Percentiles rank a stretch among this genome's conserved stretches.
Evolutionary conservation across 2,797 vertebrate genomes (phyloP).

Genomic region (Apogon talboti): DNA sequence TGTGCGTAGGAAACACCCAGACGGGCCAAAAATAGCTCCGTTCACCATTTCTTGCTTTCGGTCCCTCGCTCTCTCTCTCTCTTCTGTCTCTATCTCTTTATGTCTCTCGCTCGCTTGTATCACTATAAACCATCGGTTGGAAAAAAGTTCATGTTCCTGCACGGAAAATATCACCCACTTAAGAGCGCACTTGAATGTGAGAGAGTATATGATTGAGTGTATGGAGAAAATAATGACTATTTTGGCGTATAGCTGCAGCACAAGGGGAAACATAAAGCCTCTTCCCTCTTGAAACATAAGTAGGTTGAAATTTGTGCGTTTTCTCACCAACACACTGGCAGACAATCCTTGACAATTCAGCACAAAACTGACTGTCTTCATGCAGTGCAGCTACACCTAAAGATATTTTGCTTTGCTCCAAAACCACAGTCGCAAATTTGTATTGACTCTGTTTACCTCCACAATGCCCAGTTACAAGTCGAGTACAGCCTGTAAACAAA

Average conservation of each 20-base stretch:
- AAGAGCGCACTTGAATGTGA: slow-evolving; percentile 39
- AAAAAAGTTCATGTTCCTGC: slow-evolving; percentile 54
- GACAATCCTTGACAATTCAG: too few species aligned
- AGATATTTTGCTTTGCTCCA: slow-evolving; percentile 7
- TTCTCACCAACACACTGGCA: slow-evolving; percentile 32
- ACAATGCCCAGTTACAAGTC: slow-evolving; percentile 52
- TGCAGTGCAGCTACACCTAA: slow-evolving; percentile 13
- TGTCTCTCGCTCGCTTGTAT: slow-evolving; percentile 46
- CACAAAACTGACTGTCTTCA: too few species aligned
- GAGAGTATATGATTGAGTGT: slow-evolving; percentile 50
- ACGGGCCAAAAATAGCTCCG: slow-evolving; percentile 70
- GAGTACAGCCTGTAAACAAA: slow-evolving; percentile 49
- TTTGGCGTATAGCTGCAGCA: slow-evolving; percentile 35
- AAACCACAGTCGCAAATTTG: slow-evolving; percentile 32
- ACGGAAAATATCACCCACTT: slow-evolving; percentile 69
- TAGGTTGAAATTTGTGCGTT: slow-evolving; percentile 22
- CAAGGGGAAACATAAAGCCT: slow-evolving; percentile 46
- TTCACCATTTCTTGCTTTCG: slow-evolving; percentile 70
- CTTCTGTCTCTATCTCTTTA: slow-evolving; percentile 18
- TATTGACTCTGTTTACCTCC: slow-evolving; percentile 44
- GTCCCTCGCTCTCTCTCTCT: slow-evolving; percentile 25
- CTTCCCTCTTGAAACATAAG: slow-evolving; percentile 32
- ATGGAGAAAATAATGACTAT: slow-evolving; percentile 50
- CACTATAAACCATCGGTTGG: slow-evolving; percentile 39
- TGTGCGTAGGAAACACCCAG: slow-evolving; percentile 71